Base-by-base conservation (phyloP, 2,888 invertebrate species). In the Dryococelus australis region DNA sequence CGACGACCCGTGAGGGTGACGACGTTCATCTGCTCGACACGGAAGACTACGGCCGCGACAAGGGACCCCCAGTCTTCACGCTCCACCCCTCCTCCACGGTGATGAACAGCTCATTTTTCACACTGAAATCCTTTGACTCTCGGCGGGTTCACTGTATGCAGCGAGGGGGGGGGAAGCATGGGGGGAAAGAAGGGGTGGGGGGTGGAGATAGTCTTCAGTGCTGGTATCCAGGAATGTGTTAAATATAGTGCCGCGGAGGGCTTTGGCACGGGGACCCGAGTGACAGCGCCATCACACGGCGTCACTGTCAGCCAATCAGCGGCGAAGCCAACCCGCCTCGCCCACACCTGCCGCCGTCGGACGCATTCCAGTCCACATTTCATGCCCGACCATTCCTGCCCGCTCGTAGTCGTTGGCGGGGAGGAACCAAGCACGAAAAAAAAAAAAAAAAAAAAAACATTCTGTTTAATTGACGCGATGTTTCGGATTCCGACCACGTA, bases 401-500 rank as follows among this genome's bases (percentile, higher is more conserved):
- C 65, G 47, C 16, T 65, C 65, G 24, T 20, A 9, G 9, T 47
- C 65, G 65, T 12, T 24, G 65, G 65, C 8, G 65, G n/a, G n/a
- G n/a, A n/a, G n/a, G n/a, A n/a, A n/a, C n/a, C n/a, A n/a, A n/a
- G n/a, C n/a, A n/a, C n/a, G n/a, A n/a, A n/a, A n/a, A n/a, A n/a
- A 51, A 8, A 20, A 8, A 35, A 24, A 8, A 2, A 16, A n/a
- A n/a, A 65, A 65, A 65, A n/a, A 65, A 24, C 65, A 65, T 65
- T 65, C 65, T 16, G 24, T 65, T 65, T 65, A 65, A 24, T 65
- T 65, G 16, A 24, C 24, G 65, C 24, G 65, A 24, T 65, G 65
- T 65, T 65, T 65, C 65, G 65, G 65, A 65, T 65, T 65, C 65
- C 65, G n/a, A n/a, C 65, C 65, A 65, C 65, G 65, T n/a, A 65